These are phyloP conservation scores for Bubo bubo DNA, from an alignment of 2,113 vertebrate species.

Conservation along the genomic window DNA sequence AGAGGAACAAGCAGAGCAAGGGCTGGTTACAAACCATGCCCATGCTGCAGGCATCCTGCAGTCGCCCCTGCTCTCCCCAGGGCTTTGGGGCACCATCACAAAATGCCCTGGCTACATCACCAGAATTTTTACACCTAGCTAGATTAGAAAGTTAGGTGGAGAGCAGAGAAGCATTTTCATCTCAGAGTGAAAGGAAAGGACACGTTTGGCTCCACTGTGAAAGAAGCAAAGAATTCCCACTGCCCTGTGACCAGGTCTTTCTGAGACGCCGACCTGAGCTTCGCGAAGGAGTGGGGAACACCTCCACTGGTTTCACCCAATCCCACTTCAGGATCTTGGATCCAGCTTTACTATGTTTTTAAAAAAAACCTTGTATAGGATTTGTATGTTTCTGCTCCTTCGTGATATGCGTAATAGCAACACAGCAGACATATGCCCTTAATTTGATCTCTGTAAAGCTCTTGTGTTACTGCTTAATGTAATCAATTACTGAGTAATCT, in stretches of 20 bases:
- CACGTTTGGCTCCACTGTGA: accelerated
- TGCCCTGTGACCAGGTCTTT: background rate
- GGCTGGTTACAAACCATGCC: background rate
- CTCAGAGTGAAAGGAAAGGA: background rate
- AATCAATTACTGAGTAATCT: conserved; percentile 60
- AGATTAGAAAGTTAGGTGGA: background rate
- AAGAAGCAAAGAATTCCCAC: background rate
- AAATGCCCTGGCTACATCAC: background rate
- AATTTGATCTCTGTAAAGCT: conserved; percentile 59
- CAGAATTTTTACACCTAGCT: background rate
- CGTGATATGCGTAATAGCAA: background rate
- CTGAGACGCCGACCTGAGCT: accelerated
- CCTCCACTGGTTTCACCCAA: background rate
- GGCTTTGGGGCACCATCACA: background rate
- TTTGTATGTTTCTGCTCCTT: background rate
- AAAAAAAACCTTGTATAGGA: background rate
- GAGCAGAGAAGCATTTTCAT: background rate
- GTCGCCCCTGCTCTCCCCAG: too few species aligned
- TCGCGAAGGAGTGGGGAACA: background rate
- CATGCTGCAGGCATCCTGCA: accelerated
- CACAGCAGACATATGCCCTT: conserved; percentile 45
- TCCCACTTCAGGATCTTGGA: background rate
- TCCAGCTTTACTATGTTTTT: background rate
- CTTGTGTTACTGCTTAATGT: conserved; percentile 48
- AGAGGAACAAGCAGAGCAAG: background rate